Evolutionary conservation across 2,113 vertebrate species (phyloP).

Genomic region (Mustela lutreola): DNA sequence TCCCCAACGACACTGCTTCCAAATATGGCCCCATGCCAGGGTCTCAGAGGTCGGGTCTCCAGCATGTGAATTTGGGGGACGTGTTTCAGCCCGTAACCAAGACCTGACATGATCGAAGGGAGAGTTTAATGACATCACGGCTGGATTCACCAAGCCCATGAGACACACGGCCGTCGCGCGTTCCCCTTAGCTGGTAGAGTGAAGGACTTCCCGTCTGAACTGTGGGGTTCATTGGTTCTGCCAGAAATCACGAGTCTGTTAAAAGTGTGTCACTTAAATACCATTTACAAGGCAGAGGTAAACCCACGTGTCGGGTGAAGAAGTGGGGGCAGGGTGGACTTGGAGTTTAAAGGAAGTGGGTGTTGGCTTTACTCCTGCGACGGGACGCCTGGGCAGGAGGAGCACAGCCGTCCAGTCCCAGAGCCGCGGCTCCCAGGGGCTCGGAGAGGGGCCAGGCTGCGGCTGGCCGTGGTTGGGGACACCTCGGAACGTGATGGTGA

Average conservation of each 20-base stretch:
- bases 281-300: too few relatives aligned
- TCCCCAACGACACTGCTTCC: background rate
- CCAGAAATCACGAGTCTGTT: too few relatives aligned
- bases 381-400: fast-evolving
- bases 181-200: fast-evolving
- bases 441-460: background rate
- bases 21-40: background rate
- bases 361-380: fast-evolving
- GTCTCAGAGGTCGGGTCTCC: background rate
- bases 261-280: background rate
- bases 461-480: background rate
- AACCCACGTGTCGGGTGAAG: too few relatives aligned
- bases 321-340: background rate
- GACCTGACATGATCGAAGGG: fast-evolving
- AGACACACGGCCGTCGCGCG: fast-evolving
- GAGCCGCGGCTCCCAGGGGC: background rate
- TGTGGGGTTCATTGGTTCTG: fast-evolving
- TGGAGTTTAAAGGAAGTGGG: fast-evolving
- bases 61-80: background rate
- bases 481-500: fast-evolving
- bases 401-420: background rate
- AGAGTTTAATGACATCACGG: background rate
- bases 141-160: too few relatives aligned
- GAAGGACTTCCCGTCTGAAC: background rate
- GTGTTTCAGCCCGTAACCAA: too few relatives aligned